These are phyloP conservation scores for Brachyhypopomus occidentalis DNA, from an alignment of 2,113 vertebrate species.

Conservation along the genomic window DNA sequence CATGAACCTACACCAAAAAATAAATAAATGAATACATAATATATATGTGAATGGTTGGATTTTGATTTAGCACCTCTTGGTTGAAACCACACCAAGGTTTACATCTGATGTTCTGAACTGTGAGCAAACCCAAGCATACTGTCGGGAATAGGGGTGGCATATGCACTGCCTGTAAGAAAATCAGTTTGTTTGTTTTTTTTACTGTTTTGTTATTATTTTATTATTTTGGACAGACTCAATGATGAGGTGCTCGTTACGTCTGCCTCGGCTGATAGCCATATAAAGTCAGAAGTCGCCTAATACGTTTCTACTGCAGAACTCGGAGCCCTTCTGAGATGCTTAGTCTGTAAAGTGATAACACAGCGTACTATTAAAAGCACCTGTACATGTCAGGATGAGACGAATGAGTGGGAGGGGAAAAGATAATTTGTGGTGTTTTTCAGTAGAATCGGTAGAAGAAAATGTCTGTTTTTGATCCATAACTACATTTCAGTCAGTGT, in stretches of 20 bases:
- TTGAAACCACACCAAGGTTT: conserved; percentile 50
- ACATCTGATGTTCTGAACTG: conserved; percentile 52
- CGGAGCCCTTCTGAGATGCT: conserved; percentile 55
- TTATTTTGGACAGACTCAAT: neutral
- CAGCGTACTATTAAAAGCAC: conserved; percentile 58
- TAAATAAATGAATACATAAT: conserved; percentile 5
- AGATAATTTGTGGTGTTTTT: conserved; percentile 58
- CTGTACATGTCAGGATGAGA: conserved; percentile 52
- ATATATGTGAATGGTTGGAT: conserved; percentile 33
- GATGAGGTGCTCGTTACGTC: conserved; percentile 25
- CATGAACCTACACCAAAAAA: conserved; percentile 57
- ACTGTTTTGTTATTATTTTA: neutral
- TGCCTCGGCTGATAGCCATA: conserved; percentile 51
- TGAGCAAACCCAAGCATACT: conserved; percentile 57
- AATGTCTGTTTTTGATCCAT: conserved; percentile 65
- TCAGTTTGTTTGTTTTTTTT: neutral
- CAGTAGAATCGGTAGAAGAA: conserved; percentile 64
- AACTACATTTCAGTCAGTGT: conserved; percentile 67
- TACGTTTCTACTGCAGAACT: conserved; percentile 48
- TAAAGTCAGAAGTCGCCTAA: conserved; percentile 36
- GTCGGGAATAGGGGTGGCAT: conserved; percentile 44
- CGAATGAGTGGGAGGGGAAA: conserved; percentile 41
- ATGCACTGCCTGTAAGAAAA: conserved; percentile 54
- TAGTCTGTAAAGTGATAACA: conserved; percentile 59
- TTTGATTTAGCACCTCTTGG: conserved; percentile 53